Conservation (phyloP, 2,113 vertebrate genomes). For the Neopipo cinnamomea region DNA sequence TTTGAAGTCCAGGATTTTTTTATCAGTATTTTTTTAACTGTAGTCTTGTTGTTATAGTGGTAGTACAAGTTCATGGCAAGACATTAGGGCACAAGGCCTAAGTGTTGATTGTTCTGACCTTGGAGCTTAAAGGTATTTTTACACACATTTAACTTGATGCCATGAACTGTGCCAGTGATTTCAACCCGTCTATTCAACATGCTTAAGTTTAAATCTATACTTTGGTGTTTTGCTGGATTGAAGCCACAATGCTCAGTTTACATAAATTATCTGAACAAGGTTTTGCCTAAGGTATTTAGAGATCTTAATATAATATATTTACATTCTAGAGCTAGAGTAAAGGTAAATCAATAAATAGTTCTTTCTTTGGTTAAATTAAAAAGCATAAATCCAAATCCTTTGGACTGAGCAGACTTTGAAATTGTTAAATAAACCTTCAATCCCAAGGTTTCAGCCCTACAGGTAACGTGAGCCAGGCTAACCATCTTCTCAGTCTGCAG, state of each 20-base stretch:
- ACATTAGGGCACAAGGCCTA: not conserved
- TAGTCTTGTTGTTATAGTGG: not conserved
- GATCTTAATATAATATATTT: constrained; percentile 9
- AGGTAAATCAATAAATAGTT: constrained; percentile 29
- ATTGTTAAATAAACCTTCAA: not conserved
- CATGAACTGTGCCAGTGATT: not conserved
- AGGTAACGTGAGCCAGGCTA: not conserved
- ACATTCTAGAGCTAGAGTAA: not conserved
- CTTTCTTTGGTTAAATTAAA: constrained; percentile 33
- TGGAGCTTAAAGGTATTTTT: not conserved
- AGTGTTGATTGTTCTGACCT: not conserved
- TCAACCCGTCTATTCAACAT: not conserved
- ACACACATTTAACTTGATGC: not conserved
- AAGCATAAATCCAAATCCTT: constrained; percentile 12
- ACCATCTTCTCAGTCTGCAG: not conserved
- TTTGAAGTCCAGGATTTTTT: not conserved
- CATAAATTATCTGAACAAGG: constrained; percentile 2
- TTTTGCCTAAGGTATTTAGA: constrained; percentile 36
- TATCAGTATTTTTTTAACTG: not conserved
- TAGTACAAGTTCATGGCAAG: not conserved
- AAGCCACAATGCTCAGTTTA: not conserved
- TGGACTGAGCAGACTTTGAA: not conserved
- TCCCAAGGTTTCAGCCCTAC: not conserved
- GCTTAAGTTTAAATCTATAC: not conserved
- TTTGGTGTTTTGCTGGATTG: not conserved